These are phyloP conservation scores for Zaprionus africanus DNA, from an alignment of 1,140 invertebrate genomes.

Conservation along the genomic window DNA sequence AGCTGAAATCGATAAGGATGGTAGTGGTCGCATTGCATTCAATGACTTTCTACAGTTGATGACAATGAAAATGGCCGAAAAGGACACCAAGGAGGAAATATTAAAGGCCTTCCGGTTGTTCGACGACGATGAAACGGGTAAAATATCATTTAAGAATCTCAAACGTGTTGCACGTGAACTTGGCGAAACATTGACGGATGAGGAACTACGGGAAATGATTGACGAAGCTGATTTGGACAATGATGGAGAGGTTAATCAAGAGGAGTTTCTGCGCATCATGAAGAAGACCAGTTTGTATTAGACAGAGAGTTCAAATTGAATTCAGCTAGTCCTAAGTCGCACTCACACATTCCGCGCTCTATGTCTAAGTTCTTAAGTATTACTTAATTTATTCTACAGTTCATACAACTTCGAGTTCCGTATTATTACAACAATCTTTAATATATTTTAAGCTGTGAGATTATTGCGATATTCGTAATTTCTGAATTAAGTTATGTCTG, in stretches of 20 bases:
- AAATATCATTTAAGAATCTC: conserved; percentile 98
- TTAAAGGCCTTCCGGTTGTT: conserved; percentile 98
- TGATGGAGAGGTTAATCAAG: conserved; percentile 97
- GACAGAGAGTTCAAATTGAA: conserved; percentile 54
- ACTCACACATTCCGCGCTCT: conserved; percentile 25
- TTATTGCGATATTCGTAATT: not conserved
- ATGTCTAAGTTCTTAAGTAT: conserved; percentile 28
- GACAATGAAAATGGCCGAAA: conserved; percentile 97
- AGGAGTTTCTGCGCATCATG: conserved; percentile 98
- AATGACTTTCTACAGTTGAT: conserved; percentile 97
- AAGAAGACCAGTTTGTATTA: conserved; percentile 98
- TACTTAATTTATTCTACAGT: conserved; percentile 13
- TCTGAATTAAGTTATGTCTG: not conserved
- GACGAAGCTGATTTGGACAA: conserved; percentile 98
- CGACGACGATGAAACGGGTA: conserved; percentile 97
- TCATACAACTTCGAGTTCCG: not conserved
- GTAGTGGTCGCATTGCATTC: conserved; percentile 93
- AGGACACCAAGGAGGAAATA: conserved; percentile 98
- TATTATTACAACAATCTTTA: not conserved
- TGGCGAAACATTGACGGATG: conserved; percentile 97
- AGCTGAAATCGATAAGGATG: conserved; percentile 94
- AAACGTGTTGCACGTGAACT: conserved; percentile 97
- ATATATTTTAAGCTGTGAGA: not conserved
- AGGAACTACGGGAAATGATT: conserved; percentile 99
- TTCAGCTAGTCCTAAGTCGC: conserved; percentile 36